A percentile compares a stretch with the other conserved stretches of the same genome.
Evolutionary conservation across 1,140 invertebrate genomes (phyloP).

Genomic region (Papilio polyxenes): DNA sequence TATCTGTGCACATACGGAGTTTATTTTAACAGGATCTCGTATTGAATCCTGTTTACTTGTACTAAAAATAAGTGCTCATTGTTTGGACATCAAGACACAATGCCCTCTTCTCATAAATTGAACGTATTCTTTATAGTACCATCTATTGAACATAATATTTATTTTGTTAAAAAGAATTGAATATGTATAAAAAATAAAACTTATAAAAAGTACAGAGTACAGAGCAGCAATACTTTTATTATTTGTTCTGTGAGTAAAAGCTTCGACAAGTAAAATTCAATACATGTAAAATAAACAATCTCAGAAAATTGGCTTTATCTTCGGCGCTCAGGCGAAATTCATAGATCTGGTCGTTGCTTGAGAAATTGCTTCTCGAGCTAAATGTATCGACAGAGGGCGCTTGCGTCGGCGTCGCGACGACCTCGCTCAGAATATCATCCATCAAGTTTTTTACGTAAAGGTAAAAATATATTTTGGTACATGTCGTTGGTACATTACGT

Average conservation of each 20-base stretch:
- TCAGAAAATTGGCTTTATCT: slow-evolving; percentile 32
- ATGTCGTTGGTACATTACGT: background rate
- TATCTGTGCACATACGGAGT: background rate
- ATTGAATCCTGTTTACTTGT: background rate
- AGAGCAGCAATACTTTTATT: background rate
- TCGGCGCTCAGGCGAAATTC: slow-evolving; percentile 26
- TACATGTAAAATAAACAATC: slow-evolving; percentile 31
- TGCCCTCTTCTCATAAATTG: background rate
- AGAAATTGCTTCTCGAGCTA: slow-evolving; percentile 26
- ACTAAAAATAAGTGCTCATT: too few relatives aligned
- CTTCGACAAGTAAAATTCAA: slow-evolving; percentile 18
- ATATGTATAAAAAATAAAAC: background rate
- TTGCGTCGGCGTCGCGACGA: background rate
- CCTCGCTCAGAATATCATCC: background rate
- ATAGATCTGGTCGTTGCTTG: slow-evolving; percentile 16
- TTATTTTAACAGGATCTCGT: background rate
- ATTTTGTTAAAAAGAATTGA: background rate
- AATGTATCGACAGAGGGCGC: slow-evolving; percentile 30
- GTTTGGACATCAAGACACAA: too few relatives aligned
- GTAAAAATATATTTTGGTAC: slow-evolving; percentile 22
- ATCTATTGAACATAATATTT: too few relatives aligned
- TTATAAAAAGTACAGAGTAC: background rate
- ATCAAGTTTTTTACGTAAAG: slow-evolving; percentile 15
- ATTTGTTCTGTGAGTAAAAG: background rate
- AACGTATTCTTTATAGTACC: background rate